phyloP scores from a whole-genome alignment of 2,797 vertebrate species.

The Geotrypetes seraphini region DNA sequence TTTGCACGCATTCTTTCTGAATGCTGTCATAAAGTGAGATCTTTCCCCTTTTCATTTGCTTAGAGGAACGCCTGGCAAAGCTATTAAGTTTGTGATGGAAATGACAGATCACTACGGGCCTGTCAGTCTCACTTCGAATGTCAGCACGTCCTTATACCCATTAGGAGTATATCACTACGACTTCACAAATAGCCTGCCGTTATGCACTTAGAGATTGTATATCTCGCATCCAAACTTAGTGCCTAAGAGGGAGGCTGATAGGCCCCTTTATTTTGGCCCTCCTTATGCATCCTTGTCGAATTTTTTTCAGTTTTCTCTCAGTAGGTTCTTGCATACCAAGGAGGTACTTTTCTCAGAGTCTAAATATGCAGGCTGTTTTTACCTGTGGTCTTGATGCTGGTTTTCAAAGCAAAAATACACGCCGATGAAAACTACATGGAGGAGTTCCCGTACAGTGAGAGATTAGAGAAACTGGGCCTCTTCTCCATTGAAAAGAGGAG shows the following conservation, averaged over 20 bases:
- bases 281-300: slow-evolving; percentile 4
- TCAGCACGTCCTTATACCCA: slow-evolving; percentile 62
- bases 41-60: slow-evolving; percentile 60
- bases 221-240: slow-evolving; percentile 20
- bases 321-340: background rate
- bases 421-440: no score
- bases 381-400: no score
- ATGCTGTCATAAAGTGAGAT: slow-evolving; percentile 59
- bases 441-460: no score
- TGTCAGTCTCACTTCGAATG: slow-evolving; percentile 61
- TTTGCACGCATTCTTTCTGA: slow-evolving; percentile 56
- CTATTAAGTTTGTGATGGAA: slow-evolving; percentile 65
- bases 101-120: slow-evolving; percentile 62
- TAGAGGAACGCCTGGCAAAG: slow-evolving; percentile 60
- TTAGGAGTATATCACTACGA: slow-evolving; percentile 42
- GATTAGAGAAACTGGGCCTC: no score
- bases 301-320: slow-evolving; percentile 1
- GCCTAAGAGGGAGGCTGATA: slow-evolving; percentile 22
- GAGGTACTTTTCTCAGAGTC: no score
- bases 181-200: slow-evolving; percentile 40
- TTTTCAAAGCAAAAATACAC: no score
- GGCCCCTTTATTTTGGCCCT: slow-evolving; percentile 18
- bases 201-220: slow-evolving; percentile 10
- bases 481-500: no score
- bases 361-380: no score